phyloP scores from a whole-genome alignment of 2,797 vertebrate genomes.

The Lepilemur septentrionalis region DNA sequence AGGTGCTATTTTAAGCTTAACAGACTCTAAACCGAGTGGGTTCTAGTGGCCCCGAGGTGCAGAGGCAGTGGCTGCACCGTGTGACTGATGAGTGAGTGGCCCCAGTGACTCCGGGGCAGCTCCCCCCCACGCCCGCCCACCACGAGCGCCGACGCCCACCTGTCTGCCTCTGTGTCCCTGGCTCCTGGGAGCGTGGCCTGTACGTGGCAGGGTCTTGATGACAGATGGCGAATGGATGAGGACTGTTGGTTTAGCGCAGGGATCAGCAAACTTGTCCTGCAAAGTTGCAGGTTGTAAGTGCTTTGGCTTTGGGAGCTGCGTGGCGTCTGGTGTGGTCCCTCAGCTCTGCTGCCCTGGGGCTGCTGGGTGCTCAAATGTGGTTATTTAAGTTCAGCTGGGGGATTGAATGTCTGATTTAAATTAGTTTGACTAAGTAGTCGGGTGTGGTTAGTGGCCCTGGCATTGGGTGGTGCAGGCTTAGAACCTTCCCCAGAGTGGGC shows the following conservation, averaged over 20 bases:
- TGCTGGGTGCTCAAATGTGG: background rate
- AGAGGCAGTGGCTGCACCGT: too few relatives aligned
- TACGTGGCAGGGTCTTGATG: fast-evolving
- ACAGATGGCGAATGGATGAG: background rate
- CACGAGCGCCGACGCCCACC: too few relatives aligned
- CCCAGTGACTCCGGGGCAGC: too few relatives aligned
- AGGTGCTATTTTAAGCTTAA: conserved; percentile 36
- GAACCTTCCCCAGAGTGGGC: background rate
- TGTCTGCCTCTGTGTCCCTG: background rate
- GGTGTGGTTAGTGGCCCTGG: background rate
- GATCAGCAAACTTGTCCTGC: background rate
- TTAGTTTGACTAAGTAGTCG: background rate
- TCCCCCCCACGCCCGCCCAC: too few relatives aligned
- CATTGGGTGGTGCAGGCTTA: background rate
- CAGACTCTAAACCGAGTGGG: background rate
- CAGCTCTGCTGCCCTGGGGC: background rate
- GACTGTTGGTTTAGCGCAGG: background rate
- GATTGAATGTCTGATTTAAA: background rate
- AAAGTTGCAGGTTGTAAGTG: background rate
- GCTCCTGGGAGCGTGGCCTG: background rate
- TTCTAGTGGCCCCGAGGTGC: background rate
- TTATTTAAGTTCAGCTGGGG: background rate
- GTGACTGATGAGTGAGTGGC: too few relatives aligned
- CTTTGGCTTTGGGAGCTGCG: background rate
- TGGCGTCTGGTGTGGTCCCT: fast-evolving